Evolutionary conservation across 1,140 invertebrate species (phyloP).

Genomic region (Pseudomyrmex concolor): DNA sequence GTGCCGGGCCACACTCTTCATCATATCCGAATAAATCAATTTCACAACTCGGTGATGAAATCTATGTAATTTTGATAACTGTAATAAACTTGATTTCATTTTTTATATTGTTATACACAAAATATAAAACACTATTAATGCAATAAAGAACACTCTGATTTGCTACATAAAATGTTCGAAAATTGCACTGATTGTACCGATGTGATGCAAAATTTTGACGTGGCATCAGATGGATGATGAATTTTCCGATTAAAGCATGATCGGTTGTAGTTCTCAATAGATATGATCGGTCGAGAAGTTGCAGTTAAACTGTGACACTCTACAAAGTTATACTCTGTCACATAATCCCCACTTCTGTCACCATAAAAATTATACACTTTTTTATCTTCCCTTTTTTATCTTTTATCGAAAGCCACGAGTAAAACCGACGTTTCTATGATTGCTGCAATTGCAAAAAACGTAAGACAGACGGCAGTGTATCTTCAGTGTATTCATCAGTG

Average conservation of each 20-base stretch:
- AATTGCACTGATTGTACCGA: not conserved
- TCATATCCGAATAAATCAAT: not conserved
- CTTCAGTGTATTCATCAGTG: not conserved
- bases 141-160: not conserved
- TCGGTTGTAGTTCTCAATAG: not conserved
- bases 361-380: slow-evolving; percentile 22
- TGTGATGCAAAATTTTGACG: not conserved
- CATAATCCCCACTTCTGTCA: not conserved
- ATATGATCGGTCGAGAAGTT: slow-evolving; percentile 9
- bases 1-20: slow-evolving; percentile 40
- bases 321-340: not conserved
- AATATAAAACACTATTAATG: not conserved
- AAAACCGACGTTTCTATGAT: slow-evolving; percentile 36
- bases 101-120: not conserved
- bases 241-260: not conserved
- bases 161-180: not conserved
- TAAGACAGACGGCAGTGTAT: not conserved
- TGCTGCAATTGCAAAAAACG: not conserved
- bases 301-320: slow-evolving; percentile 14
- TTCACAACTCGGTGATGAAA: too few species aligned
- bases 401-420: not conserved
- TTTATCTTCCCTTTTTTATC: not conserved
- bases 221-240: not conserved
- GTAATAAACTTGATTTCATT: not conserved
- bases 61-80: not conserved